phyloP scores from a whole-genome alignment of 2,888 invertebrate species.

The Dicyrtomina minuta region DNA sequence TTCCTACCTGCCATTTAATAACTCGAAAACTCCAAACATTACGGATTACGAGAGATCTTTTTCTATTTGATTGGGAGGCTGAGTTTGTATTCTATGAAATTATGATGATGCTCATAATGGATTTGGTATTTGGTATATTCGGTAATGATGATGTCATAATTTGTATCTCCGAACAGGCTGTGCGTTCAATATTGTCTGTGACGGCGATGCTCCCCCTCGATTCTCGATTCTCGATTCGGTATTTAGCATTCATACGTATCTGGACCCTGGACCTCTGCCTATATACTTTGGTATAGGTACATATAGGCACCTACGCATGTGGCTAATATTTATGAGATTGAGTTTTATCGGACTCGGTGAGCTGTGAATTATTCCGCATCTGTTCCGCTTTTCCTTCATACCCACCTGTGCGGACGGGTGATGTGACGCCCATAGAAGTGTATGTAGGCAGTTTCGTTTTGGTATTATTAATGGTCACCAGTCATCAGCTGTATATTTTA shows the following conservation, averaged over 20 bases:
- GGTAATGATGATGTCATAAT: conserved; percentile 19
- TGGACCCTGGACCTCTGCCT: no score
- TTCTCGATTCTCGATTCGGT: background rate
- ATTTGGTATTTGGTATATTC: no score
- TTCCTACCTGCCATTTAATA: background rate
- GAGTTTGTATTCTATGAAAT: no score
- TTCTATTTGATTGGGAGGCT: no score
- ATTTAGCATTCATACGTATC: no score
- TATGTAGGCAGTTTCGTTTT: background rate
- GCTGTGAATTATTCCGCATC: conserved; percentile 21
- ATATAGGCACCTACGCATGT: no score
- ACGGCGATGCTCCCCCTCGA: background rate
- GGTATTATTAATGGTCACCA: no score
- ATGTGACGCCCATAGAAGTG: background rate
- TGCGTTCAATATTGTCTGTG: background rate
- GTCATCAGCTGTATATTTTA: no score
- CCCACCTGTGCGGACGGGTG: conserved; percentile 11
- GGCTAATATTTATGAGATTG: conserved; percentile 6
- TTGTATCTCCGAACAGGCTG: background rate
- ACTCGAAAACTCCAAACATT: no score
- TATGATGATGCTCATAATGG: background rate
- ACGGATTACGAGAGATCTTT: no score
- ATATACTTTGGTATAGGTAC: no score
- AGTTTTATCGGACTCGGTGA: no score
- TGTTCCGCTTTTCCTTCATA: conserved; percentile 20